These are phyloP conservation scores for Ophion slaviceki DNA, from an alignment of 2,888 invertebrate species.

Conservation along the genomic window DNA sequence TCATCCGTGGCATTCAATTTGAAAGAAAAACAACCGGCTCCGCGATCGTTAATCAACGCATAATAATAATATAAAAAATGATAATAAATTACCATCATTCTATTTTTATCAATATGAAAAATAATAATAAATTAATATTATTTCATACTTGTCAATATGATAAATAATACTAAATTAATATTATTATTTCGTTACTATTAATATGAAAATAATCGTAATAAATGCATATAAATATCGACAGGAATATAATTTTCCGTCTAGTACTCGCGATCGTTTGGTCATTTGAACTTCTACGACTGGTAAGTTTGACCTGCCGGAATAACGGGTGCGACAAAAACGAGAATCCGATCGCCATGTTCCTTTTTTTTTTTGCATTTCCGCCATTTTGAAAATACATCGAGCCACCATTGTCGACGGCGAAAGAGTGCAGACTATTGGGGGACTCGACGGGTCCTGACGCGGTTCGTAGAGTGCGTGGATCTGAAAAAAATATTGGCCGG, in stretches of 20 bases:
- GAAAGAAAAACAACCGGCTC: constrained; percentile 26
- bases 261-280: not conserved
- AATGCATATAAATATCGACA: not conserved
- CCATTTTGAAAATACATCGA: too few species aligned
- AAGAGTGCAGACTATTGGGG: too few species aligned
- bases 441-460: too few species aligned
- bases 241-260: not conserved
- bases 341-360: not conserved
- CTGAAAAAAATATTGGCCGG: not conserved
- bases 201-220: too few species aligned
- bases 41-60: constrained; percentile 6
- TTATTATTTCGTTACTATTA: too few species aligned
- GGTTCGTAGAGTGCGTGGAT: too few species aligned
- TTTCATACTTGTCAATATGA: not conserved
- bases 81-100: too few species aligned
- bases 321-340: not conserved
- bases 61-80: not conserved
- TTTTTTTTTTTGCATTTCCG: not conserved
- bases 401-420: not conserved
- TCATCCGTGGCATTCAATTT: constrained; percentile 41
- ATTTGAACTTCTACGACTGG: not conserved
- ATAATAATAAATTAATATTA: too few species aligned
- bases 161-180: too few species aligned
- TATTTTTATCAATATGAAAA: too few species aligned
- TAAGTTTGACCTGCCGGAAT: not conserved